Percentiles rank a stretch among this genome's conserved stretches.
These are phyloP conservation scores for Conomelus anceps DNA, from an alignment of 2,888 invertebrate genomes.

Conservation along the genomic window DNA sequence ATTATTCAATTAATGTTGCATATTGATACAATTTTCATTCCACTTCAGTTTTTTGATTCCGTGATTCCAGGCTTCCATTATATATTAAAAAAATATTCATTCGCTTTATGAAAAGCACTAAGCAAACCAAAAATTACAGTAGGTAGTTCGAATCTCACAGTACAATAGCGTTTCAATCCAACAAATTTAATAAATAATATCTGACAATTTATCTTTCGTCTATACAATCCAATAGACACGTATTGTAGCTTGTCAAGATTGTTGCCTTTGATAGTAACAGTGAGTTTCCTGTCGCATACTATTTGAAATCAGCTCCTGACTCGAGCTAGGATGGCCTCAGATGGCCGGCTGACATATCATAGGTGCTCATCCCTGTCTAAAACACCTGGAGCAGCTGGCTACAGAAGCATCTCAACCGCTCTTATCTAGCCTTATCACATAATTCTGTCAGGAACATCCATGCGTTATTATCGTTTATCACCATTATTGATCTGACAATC, in stretches of 20 bases:
- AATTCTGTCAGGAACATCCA: background rate
- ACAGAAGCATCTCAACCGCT: background rate
- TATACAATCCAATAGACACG: background rate
- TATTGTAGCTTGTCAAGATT: background rate
- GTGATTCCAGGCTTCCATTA: too few relatives aligned
- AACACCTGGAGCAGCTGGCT: background rate
- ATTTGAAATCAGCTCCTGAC: background rate
- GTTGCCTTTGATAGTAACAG: background rate
- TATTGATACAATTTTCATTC: too few relatives aligned
- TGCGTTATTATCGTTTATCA: background rate
- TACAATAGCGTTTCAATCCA: background rate
- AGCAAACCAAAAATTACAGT: background rate
- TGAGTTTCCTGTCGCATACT: background rate
- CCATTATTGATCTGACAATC: background rate
- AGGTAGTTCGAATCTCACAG: background rate
- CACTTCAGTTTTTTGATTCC: too few relatives aligned
- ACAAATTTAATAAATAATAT: background rate
- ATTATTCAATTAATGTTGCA: too few relatives aligned
- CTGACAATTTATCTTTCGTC: background rate
- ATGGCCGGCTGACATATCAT: background rate
- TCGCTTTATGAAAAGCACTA: background rate
- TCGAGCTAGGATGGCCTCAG: background rate
- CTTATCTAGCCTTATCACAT: background rate
- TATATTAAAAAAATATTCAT: background rate
- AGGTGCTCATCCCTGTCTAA: background rate